Evolutionary conservation across 2,797 vertebrate species (phyloP), one percentile per base, ranked within the genome.

Genomic region (Poecilia picta): DNA sequence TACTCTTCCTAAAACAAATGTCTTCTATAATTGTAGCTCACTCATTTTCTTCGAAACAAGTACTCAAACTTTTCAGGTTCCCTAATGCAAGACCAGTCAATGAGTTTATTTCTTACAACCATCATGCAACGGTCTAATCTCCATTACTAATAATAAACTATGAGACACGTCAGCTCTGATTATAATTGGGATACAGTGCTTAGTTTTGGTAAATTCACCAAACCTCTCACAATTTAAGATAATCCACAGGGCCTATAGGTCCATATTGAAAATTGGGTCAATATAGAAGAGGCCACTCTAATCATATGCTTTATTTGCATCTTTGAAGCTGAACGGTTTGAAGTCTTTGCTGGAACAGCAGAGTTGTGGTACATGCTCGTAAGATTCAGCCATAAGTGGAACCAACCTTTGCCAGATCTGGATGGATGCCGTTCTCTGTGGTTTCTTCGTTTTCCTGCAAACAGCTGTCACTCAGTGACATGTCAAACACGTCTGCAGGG

Each of bases 401-500:
- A 70, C 81, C 70, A 91, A 99, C 98, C 97, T 99, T 99, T 73
- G 97, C 84, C 0, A 99, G 96, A 90, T 99, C 98, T 64, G 97
- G 97, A 88, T 98, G 97, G 79, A 97, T 96, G 90, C 93, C 93
- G 8, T 96, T 98, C 84, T 99, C 98, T 62, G 96, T 93, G 23
- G 92, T 92, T 85, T 98, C 97, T 39, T 95, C 94, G 82, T 96
- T 97, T 76, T 98, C 97, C 47, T 95, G 93, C 11, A 94, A 93
- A 90, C 93, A 94, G 83, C 96, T 92, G 79, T 94, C 96, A 90
- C 90, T 95, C 87, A 95, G 3, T 0, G 90, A 90, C 82, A 95
- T 79, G 84, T 98, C 98, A 84, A 95, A 94, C n/a, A 96, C 89
- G 88, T 98, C 98, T 97, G 93, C 78, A 93, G 92, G 41, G 41